Conservation (phyloP, 2,113 vertebrate genomes). For the Pomatostomus ruficeps region DNA sequence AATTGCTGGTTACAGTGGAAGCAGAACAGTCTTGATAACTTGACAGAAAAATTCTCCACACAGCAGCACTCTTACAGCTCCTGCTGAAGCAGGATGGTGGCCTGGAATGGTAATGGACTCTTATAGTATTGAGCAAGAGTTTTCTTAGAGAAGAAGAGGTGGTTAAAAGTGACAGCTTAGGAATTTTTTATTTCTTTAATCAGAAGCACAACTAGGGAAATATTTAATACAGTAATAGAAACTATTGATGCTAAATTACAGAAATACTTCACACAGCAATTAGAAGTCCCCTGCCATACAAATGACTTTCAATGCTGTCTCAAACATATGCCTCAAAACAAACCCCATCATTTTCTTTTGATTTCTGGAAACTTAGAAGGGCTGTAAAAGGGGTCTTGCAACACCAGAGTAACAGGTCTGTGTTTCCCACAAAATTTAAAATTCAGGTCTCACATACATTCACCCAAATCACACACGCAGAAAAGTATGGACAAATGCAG, state of each 20-base stretch:
- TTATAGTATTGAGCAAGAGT: background rate
- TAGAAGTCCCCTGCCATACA: background rate
- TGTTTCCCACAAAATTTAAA: background rate
- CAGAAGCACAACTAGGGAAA: background rate
- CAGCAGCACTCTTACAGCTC: background rate
- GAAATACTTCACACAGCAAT: background rate
- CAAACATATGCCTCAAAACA: background rate
- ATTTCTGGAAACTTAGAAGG: background rate
- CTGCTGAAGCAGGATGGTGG: background rate
- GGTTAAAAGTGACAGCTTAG: background rate
- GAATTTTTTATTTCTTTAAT: background rate
- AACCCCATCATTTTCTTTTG: background rate
- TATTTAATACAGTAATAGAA: background rate
- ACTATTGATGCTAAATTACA: background rate
- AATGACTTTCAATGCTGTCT: background rate
- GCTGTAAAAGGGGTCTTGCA: background rate
- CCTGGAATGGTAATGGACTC: background rate
- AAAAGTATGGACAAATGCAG: background rate
- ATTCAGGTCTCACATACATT: background rate
- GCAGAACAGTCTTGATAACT: background rate
- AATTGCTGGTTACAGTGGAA: background rate
- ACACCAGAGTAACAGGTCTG: background rate
- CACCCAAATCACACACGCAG: background rate
- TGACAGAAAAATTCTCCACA: background rate
- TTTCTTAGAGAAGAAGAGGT: background rate